Conservation (phyloP, 1,140 invertebrate species). For the Eubasilissa regina region DNA sequence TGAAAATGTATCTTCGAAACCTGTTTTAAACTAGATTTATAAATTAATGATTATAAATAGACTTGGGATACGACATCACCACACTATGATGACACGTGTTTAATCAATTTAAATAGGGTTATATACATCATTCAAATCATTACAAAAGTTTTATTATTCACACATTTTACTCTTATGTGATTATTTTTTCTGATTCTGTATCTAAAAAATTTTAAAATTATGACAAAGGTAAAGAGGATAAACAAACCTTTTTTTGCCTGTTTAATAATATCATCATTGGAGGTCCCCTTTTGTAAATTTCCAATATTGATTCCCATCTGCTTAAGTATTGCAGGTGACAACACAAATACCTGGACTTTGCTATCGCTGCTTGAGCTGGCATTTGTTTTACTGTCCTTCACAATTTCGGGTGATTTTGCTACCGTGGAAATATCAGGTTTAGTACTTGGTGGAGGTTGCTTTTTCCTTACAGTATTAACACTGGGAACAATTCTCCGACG, state of each 20-base stretch:
- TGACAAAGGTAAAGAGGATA: background rate
- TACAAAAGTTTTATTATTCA: too few species aligned
- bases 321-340: constrained; percentile 67
- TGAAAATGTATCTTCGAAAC: too few species aligned
- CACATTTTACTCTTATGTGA: too few species aligned
- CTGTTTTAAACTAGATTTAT: too few species aligned
- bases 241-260: constrained; percentile 17
- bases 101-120: too few species aligned
- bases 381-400: background rate
- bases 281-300: constrained; percentile 53
- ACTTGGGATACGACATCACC: too few species aligned
- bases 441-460: background rate
- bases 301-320: constrained; percentile 67
- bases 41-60: too few species aligned
- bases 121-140: too few species aligned
- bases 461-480: constrained; percentile 40
- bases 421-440: background rate
- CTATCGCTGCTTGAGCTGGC: background rate
- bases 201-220: background rate
- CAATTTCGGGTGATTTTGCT: background rate
- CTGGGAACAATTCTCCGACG: constrained; percentile 19
- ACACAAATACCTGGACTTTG: constrained; percentile 65
- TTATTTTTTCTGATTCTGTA: too few species aligned
- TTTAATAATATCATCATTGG: constrained; percentile 10
- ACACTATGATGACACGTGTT: too few species aligned